A percentile compares a stretch with the other conserved stretches of the same genome.
phyloP scores from a whole-genome alignment of 2,113 vertebrate genomes.

The Malurus melanocephalus region DNA sequence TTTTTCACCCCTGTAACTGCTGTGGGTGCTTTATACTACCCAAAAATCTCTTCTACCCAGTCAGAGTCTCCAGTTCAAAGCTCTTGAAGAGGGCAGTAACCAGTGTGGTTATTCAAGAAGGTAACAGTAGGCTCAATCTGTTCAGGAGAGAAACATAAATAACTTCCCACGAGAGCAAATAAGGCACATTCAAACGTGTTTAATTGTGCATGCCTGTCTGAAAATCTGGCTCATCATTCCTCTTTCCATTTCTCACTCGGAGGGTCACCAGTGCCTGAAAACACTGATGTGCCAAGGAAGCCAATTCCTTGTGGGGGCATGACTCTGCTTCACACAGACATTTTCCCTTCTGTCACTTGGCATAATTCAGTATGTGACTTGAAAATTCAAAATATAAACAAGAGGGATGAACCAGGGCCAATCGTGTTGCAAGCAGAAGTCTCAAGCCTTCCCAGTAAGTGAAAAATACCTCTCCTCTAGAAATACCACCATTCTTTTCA shows the following conservation, averaged over 20 bases:
- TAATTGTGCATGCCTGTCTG: neutral
- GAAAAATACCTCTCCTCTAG: neutral
- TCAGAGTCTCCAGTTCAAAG: neutral
- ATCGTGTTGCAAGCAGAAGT: neutral
- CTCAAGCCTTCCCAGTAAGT: neutral
- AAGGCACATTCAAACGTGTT: neutral
- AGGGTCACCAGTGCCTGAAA: conserved; percentile 45
- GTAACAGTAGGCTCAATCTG: neutral
- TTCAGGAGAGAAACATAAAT: neutral
- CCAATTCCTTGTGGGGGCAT: neutral
- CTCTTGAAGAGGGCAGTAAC: neutral
- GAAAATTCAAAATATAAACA: conserved; percentile 55
- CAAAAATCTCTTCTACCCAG: neutral
- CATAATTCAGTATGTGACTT: conserved; percentile 4
- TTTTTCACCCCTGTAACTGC: neutral
- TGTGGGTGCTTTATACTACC: neutral
- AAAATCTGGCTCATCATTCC: conserved; percentile 3
- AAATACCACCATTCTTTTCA: neutral
- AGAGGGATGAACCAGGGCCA: neutral
- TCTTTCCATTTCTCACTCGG: neutral
- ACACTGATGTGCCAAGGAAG: conserved; percentile 16
- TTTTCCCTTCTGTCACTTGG: conserved; percentile 49
- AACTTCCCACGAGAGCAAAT: neutral
- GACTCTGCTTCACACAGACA: neutral
- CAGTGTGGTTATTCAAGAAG: neutral